Evolutionary conservation across 2,888 invertebrate species (phyloP), one percentile per base, ranked within the genome.

Genomic region (Sicus ferrugineus): DNA sequence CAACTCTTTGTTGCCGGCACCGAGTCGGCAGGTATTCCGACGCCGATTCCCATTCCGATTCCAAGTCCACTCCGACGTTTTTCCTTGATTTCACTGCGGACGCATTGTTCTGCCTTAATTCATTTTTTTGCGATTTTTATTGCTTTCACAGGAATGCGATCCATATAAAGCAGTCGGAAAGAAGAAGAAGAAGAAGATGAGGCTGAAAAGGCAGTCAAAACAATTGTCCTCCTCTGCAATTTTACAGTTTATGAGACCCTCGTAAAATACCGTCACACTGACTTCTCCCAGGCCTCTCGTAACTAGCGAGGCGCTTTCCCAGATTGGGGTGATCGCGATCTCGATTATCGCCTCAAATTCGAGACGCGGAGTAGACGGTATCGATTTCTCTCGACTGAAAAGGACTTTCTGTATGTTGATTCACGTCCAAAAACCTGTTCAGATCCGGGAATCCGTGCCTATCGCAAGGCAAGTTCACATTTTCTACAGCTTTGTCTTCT

Each of bases 91-190:
- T 46, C 42, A 38, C n/a, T 56, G 21, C 48, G 14, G 54, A 28
- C 48, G 52, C 54, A 67, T 72, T 69, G 67, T 65, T 70, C 67
- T 30, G 69, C 48, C 38, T 70, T 69, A 68, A 69, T 66, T 70
- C 56, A 70, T 63, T 72, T 67, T 70, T 74, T 74, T 81, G 77
- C 75, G 77, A 79, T 77, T 81, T 81, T 80, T 80, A 81, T 81
- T 81, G 80, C 76, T 79, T 80, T 81, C 81, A 74, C 77, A 75
- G 77, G 79, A 80, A 80, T 75, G 71, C 72, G 62, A 66, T 73
- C 75, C 73, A 71, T 73, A 73, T 71, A 73, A 68, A 72, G 72
- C 58, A 58, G 11, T 31, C 58, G 21, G 14, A 23, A 19, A 38
- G 23, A 16, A 26, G 34, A 38, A 38, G 14, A 58, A 58, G 26